These are phyloP conservation scores for Brachyalestes nurse DNA, from an alignment of 2,797 vertebrate genomes.

Conservation along the genomic window DNA sequence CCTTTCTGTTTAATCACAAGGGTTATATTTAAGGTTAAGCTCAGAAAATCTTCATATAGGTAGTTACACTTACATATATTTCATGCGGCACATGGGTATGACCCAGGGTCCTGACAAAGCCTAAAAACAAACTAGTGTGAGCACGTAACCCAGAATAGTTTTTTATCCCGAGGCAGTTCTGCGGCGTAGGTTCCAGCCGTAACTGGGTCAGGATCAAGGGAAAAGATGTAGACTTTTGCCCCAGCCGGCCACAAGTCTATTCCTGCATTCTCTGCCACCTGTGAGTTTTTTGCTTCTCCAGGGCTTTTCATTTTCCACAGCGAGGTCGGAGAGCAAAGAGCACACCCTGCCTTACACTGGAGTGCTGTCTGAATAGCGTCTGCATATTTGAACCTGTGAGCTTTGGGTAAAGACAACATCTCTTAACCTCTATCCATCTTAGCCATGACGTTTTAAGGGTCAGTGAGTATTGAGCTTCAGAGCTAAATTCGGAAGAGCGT, in stretches of 20 bases:
- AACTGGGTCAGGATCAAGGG: constrained; percentile 48
- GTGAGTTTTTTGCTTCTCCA: constrained; percentile 22
- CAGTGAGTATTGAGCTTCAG: background rate
- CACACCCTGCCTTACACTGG: background rate
- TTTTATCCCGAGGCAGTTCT: constrained; percentile 36
- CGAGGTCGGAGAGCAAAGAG: background rate
- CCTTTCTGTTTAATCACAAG: too few relatives aligned
- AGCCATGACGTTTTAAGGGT: constrained; percentile 13
- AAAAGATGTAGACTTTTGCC: constrained; percentile 22
- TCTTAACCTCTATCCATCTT: constrained; percentile 17
- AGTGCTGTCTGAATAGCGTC: background rate
- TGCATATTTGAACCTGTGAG: constrained; percentile 17
- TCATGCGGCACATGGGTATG: background rate
- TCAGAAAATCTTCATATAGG: too few relatives aligned
- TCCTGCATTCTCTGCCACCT: constrained; percentile 24
- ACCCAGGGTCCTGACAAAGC: background rate
- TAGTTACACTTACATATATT: background rate
- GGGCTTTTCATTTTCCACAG: constrained; percentile 36
- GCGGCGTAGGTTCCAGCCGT: constrained; percentile 10
- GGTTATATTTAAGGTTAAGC: too few relatives aligned
- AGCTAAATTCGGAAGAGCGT: constrained; percentile 21
- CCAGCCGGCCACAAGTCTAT: constrained; percentile 19
- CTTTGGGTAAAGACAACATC: constrained; percentile 1
- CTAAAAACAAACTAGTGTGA: constrained; percentile 1
- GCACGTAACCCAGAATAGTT: constrained; percentile 24